phyloP scores from a whole-genome alignment of 2,888 invertebrate genomes.

The Carpatolechia fugitivella region DNA sequence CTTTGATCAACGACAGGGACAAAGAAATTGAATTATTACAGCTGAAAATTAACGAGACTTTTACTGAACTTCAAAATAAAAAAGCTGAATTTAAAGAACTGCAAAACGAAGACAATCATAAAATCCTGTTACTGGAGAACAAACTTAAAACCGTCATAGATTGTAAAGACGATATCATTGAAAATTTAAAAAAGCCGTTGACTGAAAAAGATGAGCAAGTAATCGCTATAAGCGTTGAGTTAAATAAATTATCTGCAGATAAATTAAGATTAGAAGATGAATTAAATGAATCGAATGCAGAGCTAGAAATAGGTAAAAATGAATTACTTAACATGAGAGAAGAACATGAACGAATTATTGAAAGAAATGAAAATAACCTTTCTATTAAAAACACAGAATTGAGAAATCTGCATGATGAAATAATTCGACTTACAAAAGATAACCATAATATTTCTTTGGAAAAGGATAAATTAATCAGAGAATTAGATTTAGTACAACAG shows the following conservation, averaged over 20 bases:
- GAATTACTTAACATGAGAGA: slow-evolving; percentile 50
- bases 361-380: slow-evolving; percentile 43
- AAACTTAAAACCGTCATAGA: slow-evolving; percentile 58
- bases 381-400: slow-evolving; percentile 53
- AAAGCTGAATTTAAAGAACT: slow-evolving; percentile 65
- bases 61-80: slow-evolving; percentile 36
- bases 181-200: slow-evolving; percentile 45
- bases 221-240: slow-evolving; percentile 56
- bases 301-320: slow-evolving; percentile 59
- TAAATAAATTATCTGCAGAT: slow-evolving; percentile 51
- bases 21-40: slow-evolving; percentile 36
- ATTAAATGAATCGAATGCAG: slow-evolving; percentile 53
- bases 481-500: slow-evolving; percentile 49
- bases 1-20: slow-evolving; percentile 31
- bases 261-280: slow-evolving; percentile 50
- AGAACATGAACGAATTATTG: slow-evolving; percentile 48
- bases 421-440: slow-evolving; percentile 36
- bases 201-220: slow-evolving; percentile 57
- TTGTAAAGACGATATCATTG: slow-evolving; percentile 53
- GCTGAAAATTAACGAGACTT: slow-evolving; percentile 31
- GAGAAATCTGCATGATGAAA: slow-evolving; percentile 44
- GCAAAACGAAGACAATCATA: slow-evolving; percentile 58
- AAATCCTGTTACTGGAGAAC: slow-evolving; percentile 56
- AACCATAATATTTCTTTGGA: slow-evolving; percentile 35
- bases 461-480: slow-evolving; percentile 35